Conservation (phyloP, 2,888 invertebrate genomes). For the Drosophila pseudotakahashii region DNA sequence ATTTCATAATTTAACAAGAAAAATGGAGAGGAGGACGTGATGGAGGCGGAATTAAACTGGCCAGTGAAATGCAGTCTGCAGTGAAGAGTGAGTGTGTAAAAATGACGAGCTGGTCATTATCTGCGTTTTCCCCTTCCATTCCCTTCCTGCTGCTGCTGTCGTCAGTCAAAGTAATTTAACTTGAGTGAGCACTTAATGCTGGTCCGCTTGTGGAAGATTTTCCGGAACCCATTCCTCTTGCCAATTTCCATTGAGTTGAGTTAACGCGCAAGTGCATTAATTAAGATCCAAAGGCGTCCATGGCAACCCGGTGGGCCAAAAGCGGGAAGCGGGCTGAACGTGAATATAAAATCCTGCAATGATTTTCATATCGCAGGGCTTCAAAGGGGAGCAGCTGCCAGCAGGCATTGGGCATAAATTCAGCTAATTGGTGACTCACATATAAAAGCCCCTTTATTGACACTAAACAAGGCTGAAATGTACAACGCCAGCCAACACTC, state of each 20-base stretch:
- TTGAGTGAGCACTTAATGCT: slow-evolving; percentile 70
- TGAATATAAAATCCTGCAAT: slow-evolving; percentile 43
- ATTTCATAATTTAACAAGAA: slow-evolving; percentile 42
- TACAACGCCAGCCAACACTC: slow-evolving; percentile 17
- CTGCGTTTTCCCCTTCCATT: slow-evolving; percentile 8
- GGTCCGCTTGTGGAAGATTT: slow-evolving; percentile 27
- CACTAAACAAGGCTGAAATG: slow-evolving; percentile 28
- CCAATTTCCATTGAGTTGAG: slow-evolving; percentile 44
- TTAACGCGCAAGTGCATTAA: slow-evolving; percentile 78
- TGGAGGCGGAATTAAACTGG: not conserved
- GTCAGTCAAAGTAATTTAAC: slow-evolving; percentile 70
- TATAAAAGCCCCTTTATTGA: slow-evolving; percentile 28
- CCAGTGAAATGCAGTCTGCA: not conserved
- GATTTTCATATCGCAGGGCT: slow-evolving; percentile 39
- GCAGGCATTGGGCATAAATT: slow-evolving; percentile 27
- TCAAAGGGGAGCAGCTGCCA: slow-evolving; percentile 17
- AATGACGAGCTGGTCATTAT: slow-evolving; percentile 37
- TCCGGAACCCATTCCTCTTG: slow-evolving; percentile 16
- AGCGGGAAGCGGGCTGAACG: slow-evolving; percentile 3
- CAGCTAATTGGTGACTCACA: slow-evolving; percentile 32
- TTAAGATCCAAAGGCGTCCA: slow-evolving; percentile 64
- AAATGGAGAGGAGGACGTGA: not conserved
- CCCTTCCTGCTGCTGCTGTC: slow-evolving; percentile 18
- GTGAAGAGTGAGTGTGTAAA: slow-evolving; percentile 30
- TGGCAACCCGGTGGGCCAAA: slow-evolving; percentile 39